Conservation (phyloP, 2,797 vertebrate species). For the Siniperca obscura region DNA sequence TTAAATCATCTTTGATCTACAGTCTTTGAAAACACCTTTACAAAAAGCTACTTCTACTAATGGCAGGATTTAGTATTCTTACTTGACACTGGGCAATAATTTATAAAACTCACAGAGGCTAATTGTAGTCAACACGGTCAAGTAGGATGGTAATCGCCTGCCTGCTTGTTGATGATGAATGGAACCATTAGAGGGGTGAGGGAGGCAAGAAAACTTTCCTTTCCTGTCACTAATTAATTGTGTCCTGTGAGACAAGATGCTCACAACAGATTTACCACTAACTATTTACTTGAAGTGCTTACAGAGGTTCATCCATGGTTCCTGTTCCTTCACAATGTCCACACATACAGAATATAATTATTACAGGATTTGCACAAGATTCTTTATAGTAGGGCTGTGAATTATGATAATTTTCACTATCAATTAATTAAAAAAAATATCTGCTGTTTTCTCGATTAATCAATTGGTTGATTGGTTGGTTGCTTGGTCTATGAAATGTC, state of each 20-base stretch:
- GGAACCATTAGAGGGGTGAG: constrained; percentile 55
- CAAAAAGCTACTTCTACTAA: constrained; percentile 59
- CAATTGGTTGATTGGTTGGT: neutral
- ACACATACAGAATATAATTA: constrained; percentile 1
- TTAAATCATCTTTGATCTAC: constrained; percentile 60
- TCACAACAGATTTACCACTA: constrained; percentile 53
- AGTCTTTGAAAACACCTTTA: constrained; percentile 49
- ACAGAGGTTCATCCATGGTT: constrained; percentile 19
- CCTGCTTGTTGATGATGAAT: constrained; percentile 72
- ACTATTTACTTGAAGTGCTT: constrained; percentile 33
- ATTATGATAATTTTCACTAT: neutral
- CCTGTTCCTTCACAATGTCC: constrained; percentile 4
- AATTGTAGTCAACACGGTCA: constrained; percentile 65
- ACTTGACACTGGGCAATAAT: constrained; percentile 47
- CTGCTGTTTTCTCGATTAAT: neutral
- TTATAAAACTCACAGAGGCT: constrained; percentile 62
- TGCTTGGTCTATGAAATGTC: neutral
- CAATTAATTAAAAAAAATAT: neutral
- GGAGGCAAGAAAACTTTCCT: constrained; percentile 47
- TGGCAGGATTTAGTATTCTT: constrained; percentile 53
- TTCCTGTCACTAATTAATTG: constrained; percentile 70
- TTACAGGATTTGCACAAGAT: neutral
- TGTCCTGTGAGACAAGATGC: constrained; percentile 53
- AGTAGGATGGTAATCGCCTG: constrained; percentile 56
- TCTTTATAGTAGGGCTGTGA: neutral